Conservation (phyloP, 2,888 invertebrate species). For the Andrena dorsata region DNA sequence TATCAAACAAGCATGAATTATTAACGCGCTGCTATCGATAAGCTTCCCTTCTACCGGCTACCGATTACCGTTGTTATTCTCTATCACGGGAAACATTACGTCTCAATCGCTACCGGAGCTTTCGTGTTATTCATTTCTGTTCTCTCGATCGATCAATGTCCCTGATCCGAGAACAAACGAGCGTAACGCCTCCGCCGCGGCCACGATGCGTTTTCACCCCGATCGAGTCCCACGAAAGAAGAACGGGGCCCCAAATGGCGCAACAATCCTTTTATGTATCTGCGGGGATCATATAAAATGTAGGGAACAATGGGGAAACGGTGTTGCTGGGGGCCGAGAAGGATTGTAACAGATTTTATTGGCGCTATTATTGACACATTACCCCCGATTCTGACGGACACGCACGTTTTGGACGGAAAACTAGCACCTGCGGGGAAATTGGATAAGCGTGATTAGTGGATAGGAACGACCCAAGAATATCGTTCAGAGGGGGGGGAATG, state of each 20-base stretch:
- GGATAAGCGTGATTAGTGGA: no score
- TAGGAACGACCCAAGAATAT: no score
- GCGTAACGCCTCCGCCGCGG: conserved; percentile 27
- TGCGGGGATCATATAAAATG: not conserved
- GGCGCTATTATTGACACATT: not conserved
- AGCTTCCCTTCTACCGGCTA: not conserved
- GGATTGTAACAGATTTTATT: not conserved
- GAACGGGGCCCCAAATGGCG: not conserved
- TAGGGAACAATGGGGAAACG: conserved; percentile 11
- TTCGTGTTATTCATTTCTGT: conserved; percentile 14
- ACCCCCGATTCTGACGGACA: not conserved
- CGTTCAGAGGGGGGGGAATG: not conserved
- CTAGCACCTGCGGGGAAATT: no score
- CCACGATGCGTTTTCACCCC: conserved; percentile 5
- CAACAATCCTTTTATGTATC: conserved; percentile 12
- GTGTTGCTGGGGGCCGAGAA: not conserved
- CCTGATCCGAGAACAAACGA: not conserved
- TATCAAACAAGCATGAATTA: conserved; percentile 21
- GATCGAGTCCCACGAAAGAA: not conserved
- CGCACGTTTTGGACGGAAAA: no score
- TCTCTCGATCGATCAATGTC: conserved; percentile 21
- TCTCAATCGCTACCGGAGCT: conserved; percentile 25
- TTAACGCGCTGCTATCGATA: conserved; percentile 16
- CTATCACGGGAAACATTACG: not conserved
- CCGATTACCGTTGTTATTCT: not conserved